Percentiles rank a stretch among this genome's conserved stretches.
These are phyloP conservation scores for Oreotrochilus melanogaster DNA, from an alignment of 2,113 vertebrate species.

Conservation along the genomic window DNA sequence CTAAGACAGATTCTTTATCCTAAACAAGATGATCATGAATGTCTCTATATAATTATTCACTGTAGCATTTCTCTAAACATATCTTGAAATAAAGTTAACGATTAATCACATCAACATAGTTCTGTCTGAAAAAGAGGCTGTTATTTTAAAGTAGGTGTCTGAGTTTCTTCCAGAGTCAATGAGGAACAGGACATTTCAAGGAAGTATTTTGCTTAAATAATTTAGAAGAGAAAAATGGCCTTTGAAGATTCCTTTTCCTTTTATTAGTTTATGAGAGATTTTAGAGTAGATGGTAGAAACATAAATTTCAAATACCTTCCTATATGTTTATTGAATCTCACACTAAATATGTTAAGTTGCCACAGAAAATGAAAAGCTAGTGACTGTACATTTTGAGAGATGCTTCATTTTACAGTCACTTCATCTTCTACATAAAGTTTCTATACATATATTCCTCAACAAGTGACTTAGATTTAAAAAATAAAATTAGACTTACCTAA, in stretches of 20 bases:
- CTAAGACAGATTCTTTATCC: neutral
- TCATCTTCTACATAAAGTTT: neutral
- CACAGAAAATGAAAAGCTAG: accelerated
- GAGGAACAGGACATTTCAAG: neutral
- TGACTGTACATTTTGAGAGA: neutral
- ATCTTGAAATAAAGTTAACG: neutral
- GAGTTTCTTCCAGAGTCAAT: neutral
- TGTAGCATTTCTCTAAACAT: neutral
- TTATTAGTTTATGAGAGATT: neutral
- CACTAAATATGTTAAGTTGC: neutral
- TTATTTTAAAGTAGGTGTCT: neutral
- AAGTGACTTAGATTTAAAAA: neutral
- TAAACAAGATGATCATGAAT: neutral
- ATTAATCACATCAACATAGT: neutral
- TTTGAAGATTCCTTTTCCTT: neutral
- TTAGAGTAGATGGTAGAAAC: neutral
- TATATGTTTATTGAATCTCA: neutral
- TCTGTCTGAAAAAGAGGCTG: neutral
- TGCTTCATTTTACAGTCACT: neutral
- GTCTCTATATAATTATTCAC: neutral
- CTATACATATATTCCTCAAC: neutral
- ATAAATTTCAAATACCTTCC: neutral
- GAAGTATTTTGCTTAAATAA: neutral
- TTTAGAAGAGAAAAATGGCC: neutral
- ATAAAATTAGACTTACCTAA: neutral